phyloP scores from a whole-genome alignment of 2,888 invertebrate species.

The Halictus quadricinctus region DNA sequence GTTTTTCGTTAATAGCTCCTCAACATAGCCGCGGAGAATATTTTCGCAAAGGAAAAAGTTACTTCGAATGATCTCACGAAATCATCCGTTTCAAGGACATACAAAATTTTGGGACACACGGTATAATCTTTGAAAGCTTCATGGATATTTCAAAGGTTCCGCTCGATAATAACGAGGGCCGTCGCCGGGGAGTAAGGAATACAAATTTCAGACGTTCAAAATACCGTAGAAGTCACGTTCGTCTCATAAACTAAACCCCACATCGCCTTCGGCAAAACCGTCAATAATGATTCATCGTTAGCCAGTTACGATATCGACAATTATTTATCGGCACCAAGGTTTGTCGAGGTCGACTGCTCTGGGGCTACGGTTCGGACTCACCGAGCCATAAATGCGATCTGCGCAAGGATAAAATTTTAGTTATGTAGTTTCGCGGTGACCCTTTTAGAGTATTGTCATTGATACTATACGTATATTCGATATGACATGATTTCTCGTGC shows the following conservation, averaged over 20 bases:
- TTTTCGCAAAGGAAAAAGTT: too few species aligned
- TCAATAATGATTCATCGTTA: conserved; percentile 36
- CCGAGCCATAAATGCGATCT: conserved; percentile 21
- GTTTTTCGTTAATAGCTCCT: too few species aligned
- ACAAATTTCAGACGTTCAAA: not conserved
- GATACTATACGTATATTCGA: conserved; percentile 7
- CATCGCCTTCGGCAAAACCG: not conserved
- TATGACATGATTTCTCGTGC: not conserved
- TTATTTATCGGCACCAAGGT: conserved; percentile 44
- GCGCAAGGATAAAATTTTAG: conserved; percentile 41
- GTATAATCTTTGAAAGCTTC: not conserved
- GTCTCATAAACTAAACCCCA: not conserved
- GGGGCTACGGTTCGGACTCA: not conserved
- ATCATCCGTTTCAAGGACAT: too few species aligned
- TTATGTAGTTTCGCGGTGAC: not conserved
- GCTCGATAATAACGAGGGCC: not conserved
- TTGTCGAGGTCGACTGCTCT: not conserved
- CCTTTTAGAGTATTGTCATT: conserved; percentile 1
- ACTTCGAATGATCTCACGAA: too few species aligned
- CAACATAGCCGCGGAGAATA: too few species aligned
- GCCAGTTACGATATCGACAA: conserved; percentile 20
- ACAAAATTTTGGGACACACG: too few species aligned
- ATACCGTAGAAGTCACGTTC: not conserved
- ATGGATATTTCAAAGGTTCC: not conserved
- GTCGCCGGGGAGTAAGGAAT: not conserved